Evolutionary conservation across 2,113 vertebrate species (phyloP), one percentile per base, ranked within the genome.

Genomic region (Scartelaos histophorus): DNA sequence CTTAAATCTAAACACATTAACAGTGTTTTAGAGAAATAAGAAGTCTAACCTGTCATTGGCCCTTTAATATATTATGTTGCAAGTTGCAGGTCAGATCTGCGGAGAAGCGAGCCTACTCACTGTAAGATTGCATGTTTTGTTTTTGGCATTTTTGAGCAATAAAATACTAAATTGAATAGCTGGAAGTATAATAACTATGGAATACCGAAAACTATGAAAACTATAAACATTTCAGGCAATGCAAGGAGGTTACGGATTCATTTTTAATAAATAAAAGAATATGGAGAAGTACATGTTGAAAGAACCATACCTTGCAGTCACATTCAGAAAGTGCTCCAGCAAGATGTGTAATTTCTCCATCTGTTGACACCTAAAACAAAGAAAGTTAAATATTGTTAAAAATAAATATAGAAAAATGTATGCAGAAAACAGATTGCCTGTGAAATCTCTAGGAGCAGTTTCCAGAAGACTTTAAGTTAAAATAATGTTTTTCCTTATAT

Each of bases 321-420:
- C 98, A 99, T 49, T 98, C 97, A 0, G 97, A 97, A 9, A 91
- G 94, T 11, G 94, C 93, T 70, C 98, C 98, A 0, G 96, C 98
- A 29, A 99, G 94, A 70, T 97, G 90, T 0, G 96, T 97, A 71
- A 99, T 99, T 90, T 99, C 97, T 46, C 98, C 98, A 12, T 99
- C 96, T 0, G 96, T 98, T 0, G 96, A 98, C 71, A 99, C 97
- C 93, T 98, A 11, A 62, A 35, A 38, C 0, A 70, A 34, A 12
- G 45, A 67, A 6, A 61, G 53, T 46, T 0, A 43, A 10, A 67
- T 17, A 25, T 69, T 51, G 54, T 47, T 19, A 47, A 15, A 43
- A 7, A 66, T 19, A 3, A 67, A 65, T n/a, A 15, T 0, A 0
- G 5, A 1, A 3, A 61, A 49, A 78, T 17, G 78, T 21, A 34